These are phyloP conservation scores for Liposcelis brunnea DNA, from an alignment of 2,888 invertebrate species.

Conservation along the genomic window DNA sequence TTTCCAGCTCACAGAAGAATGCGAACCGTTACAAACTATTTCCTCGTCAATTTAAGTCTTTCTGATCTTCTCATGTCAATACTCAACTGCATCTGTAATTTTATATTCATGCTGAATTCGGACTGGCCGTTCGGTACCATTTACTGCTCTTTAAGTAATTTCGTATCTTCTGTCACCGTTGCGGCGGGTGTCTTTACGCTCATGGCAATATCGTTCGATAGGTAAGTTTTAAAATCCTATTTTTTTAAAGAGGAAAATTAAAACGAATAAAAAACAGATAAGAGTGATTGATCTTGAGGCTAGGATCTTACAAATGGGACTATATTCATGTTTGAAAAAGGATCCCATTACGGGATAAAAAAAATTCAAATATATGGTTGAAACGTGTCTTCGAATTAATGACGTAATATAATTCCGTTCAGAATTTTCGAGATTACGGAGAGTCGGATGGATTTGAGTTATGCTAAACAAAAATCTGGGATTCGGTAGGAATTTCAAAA, in stretches of 20 bases:
- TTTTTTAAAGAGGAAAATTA: not conserved
- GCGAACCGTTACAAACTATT: conserved; percentile 38
- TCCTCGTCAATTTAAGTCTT: conserved; percentile 35
- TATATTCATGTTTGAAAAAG: too few relatives aligned
- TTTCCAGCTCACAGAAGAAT: conserved; percentile 23
- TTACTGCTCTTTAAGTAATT: conserved; percentile 36
- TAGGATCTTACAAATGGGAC: too few relatives aligned
- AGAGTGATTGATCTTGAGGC: too few relatives aligned
- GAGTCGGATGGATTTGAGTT: too few relatives aligned
- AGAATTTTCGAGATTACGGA: too few relatives aligned
- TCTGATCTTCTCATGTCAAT: conserved; percentile 34
- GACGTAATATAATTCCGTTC: too few relatives aligned
- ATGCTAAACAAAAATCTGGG: too few relatives aligned
- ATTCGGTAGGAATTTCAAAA: too few relatives aligned
- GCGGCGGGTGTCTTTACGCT: conserved; percentile 39
- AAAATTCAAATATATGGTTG: too few relatives aligned
- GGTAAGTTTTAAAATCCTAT: conserved; percentile 29
- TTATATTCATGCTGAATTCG: conserved; percentile 34
- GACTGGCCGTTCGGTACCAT: conserved; percentile 36
- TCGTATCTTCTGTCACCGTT: conserved; percentile 37
- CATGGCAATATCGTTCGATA: conserved; percentile 39
- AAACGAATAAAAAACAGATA: not conserved
- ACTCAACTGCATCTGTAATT: conserved; percentile 36
- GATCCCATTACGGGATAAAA: too few relatives aligned
- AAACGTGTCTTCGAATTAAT: too few relatives aligned